Evolutionary conservation across 1,140 invertebrate species (phyloP), one percentile per base, ranked within the genome.

Genomic region (Drosophila dunni): DNA sequence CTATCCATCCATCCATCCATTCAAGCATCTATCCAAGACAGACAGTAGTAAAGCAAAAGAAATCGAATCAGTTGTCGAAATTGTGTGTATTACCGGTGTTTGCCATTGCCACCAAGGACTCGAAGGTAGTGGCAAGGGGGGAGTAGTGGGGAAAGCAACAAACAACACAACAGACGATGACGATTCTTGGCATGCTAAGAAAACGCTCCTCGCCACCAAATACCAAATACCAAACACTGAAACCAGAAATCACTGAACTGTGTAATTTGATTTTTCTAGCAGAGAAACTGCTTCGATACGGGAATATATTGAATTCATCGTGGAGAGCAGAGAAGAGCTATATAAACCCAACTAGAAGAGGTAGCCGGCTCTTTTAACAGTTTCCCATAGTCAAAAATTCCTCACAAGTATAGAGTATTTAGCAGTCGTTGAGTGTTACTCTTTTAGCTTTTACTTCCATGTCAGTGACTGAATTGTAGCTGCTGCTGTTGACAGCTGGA

Each of bases 211-310:
- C 11, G 58, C 46, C 60, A 69, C 60, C 74, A 79, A 81, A 78
- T 64, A 84, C 34, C 71, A 63, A 79, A 76, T 64, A 84, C 34
- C 71, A 63, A 79, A 76, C 50, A 79, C 36, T 80, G 69, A 89
- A 77, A 82, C 72, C 85, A 74, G 73, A 78, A 90, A 82, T 86
- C 85, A 86, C 67, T 79, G 82, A 90, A 62, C 74, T 79, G 79
- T 79, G 67, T 90, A 86, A 90, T 90, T 90, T 90, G 79, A 90
- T 80, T 82, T 90, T 46, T 46, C 17, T 42, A 42, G 11, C 40
- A 13, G 40, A 13, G 40, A n/a, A 4, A 13, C 40, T 42, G 3
- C 5, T 13, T 42, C 11, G 11, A 6, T 13, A 13, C 40, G 6
- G 13, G 40, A n/a, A n/a, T 42, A 42, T 42, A 42, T 42, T 13